These are phyloP conservation scores for Smittia sp. DNA, from an alignment of 2,888 invertebrate species.

Conservation along the genomic window DNA sequence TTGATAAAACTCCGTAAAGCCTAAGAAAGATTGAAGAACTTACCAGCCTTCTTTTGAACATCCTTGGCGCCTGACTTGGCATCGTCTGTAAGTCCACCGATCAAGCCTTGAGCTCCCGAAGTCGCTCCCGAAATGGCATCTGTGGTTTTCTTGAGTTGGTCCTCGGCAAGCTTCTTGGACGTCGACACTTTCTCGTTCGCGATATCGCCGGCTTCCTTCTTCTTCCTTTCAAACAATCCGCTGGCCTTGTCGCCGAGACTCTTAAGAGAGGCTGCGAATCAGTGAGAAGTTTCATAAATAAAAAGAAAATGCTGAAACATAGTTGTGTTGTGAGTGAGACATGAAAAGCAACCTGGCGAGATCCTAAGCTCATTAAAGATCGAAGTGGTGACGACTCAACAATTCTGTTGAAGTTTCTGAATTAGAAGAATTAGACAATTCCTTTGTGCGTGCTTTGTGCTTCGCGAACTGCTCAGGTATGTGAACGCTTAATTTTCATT, in stretches of 20 bases:
- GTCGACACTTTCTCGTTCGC: conserved; percentile 62
- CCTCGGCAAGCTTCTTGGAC: conserved; percentile 62
- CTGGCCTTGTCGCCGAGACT: conserved; percentile 71
- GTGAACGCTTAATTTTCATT: no score
- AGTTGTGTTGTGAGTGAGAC: background rate
- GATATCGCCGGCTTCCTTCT: conserved; percentile 66
- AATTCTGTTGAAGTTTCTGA: background rate
- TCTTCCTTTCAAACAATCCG: conserved; percentile 67
- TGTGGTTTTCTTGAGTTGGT: conserved; percentile 63
- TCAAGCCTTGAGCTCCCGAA: conserved; percentile 56
- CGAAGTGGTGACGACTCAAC: background rate
- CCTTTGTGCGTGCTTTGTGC: background rate
- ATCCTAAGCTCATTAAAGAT: background rate
- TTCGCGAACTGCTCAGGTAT: no score
- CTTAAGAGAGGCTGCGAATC: conserved; percentile 61
- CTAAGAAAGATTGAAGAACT: background rate
- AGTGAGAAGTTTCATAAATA: background rate
- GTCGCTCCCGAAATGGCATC: conserved; percentile 61
- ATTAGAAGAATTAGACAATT: no score
- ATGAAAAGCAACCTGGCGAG: background rate
- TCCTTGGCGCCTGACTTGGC: background rate
- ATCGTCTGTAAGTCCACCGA: conserved; percentile 50
- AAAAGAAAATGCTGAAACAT: background rate
- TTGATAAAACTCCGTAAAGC: background rate
- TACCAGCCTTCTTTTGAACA: conserved; percentile 18